A percentile compares a stretch with the other conserved stretches of the same genome.
Conservation (phyloP, 1,140 invertebrate species). For the Ooceraea biroi region DNA sequence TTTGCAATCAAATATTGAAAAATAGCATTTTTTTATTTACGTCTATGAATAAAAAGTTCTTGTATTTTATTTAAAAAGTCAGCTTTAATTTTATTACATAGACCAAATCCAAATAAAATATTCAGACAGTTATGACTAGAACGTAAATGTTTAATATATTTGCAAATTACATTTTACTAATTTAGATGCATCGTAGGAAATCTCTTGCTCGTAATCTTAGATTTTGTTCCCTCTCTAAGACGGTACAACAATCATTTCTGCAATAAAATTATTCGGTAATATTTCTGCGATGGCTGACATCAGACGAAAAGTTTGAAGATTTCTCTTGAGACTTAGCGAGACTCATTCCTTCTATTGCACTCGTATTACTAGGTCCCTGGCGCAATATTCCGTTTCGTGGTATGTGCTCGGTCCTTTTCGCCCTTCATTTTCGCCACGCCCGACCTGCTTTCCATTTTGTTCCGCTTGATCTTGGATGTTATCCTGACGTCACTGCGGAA, state of each 20-base stretch:
- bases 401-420: slow-evolving; percentile 2
- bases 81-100: too few relatives aligned
- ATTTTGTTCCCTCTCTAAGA: not conserved
- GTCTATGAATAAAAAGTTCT: too few relatives aligned
- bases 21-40: too few relatives aligned
- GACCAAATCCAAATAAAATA: too few relatives aligned
- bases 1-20: too few relatives aligned
- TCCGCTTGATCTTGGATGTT: slow-evolving; percentile 74
- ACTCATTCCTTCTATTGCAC: slow-evolving; percentile 51
- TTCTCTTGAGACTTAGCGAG: slow-evolving; percentile 56
- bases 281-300: slow-evolving; percentile 16
- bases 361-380: slow-evolving; percentile 45
- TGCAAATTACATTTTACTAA: not conserved
- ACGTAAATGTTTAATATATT: too few relatives aligned
- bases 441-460: slow-evolving; percentile 71
- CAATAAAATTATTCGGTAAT: slow-evolving; percentile 31
- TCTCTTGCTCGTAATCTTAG: not conserved
- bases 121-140: too few relatives aligned
- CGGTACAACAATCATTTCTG: not conserved
- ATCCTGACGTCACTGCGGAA: slow-evolving; percentile 68
- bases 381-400: slow-evolving; percentile 68
- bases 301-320: slow-evolving; percentile 59
- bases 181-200: not conserved
- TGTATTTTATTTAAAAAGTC: too few relatives aligned
- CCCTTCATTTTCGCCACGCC: slow-evolving; percentile 61